Percentiles rank a stretch among this genome's conserved stretches.
phyloP scores from a whole-genome alignment of 1,140 invertebrate species.

The Drosophila tropicalis region DNA sequence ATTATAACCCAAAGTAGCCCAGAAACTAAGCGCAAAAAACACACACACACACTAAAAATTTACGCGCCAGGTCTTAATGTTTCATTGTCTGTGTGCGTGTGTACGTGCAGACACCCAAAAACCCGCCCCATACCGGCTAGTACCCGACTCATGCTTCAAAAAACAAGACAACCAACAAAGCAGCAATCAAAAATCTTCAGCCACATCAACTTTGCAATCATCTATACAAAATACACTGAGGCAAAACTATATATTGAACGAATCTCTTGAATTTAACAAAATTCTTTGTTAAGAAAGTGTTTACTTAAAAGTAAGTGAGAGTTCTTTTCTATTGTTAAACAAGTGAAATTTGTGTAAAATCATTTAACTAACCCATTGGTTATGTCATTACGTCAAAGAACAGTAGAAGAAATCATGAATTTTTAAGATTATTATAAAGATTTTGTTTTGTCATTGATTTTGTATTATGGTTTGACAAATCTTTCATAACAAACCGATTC shows the following conservation, averaged over 20 bases:
- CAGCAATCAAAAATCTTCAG: constrained; percentile 16
- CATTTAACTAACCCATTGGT: too few relatives aligned
- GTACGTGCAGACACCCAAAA: constrained; percentile 62
- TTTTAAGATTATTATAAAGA: too few relatives aligned
- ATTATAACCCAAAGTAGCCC: constrained; percentile 18
- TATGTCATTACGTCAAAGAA: too few relatives aligned
- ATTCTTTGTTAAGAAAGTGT: too few relatives aligned
- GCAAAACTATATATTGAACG: neutral
- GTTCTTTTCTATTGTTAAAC: too few relatives aligned
- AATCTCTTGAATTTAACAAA: too few relatives aligned
- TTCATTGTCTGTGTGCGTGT: constrained; percentile 19
- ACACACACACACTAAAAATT: constrained; percentile 27
- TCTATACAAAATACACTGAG: neutral
- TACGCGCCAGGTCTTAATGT: constrained; percentile 39
- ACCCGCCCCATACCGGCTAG: constrained; percentile 46
- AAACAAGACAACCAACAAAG: constrained; percentile 34
- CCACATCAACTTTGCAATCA: neutral
- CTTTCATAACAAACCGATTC: too few relatives aligned
- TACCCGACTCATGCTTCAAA: constrained; percentile 44
- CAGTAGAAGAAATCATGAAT: too few relatives aligned
- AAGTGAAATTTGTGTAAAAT: too few relatives aligned
- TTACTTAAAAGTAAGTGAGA: too few relatives aligned
- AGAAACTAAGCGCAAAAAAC: constrained; percentile 45
- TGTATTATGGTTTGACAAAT: too few relatives aligned
- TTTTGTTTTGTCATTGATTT: too few relatives aligned